Conservation (phyloP, 2,888 invertebrate genomes). For the Drosophila pegasa region DNA sequence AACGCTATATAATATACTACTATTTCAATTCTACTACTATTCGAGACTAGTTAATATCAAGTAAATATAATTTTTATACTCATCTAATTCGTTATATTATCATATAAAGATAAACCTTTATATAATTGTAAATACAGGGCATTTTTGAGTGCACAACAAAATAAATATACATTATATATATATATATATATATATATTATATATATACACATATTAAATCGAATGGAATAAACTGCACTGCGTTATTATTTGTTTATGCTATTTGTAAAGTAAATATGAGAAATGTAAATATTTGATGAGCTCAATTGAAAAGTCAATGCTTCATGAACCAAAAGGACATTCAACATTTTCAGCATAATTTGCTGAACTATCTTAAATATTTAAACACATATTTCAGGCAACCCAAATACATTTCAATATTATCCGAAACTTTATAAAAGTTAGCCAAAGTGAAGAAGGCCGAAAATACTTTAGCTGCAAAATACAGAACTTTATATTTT, state of each 20-base stretch:
- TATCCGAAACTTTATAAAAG: not conserved
- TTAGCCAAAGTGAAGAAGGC: not conserved
- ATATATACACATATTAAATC: conserved; percentile 1
- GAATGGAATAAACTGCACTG: not conserved
- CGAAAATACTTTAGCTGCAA: not conserved
- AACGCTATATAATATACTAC: not conserved
- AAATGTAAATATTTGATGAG: conserved; percentile 2
- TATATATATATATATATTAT: not conserved
- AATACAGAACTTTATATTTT: not conserved
- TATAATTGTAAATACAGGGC: not conserved
- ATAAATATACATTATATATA: no score
- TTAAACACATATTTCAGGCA: not conserved
- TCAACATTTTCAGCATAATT: not conserved
- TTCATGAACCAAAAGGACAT: not conserved
- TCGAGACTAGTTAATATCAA: no score
- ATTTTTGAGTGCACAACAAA: not conserved
- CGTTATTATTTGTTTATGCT: conserved; percentile 21
- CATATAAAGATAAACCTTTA: not conserved
- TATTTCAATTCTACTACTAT: not conserved
- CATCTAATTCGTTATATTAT: not conserved
- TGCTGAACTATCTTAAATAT: not conserved
- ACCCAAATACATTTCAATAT: not conserved
- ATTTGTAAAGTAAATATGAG: conserved; percentile 7
- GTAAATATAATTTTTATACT: not conserved
- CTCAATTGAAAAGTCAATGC: conserved; percentile 4